Evolutionary conservation across 2,797 vertebrate species (phyloP).

Genomic region (Meda fulgida): DNA sequence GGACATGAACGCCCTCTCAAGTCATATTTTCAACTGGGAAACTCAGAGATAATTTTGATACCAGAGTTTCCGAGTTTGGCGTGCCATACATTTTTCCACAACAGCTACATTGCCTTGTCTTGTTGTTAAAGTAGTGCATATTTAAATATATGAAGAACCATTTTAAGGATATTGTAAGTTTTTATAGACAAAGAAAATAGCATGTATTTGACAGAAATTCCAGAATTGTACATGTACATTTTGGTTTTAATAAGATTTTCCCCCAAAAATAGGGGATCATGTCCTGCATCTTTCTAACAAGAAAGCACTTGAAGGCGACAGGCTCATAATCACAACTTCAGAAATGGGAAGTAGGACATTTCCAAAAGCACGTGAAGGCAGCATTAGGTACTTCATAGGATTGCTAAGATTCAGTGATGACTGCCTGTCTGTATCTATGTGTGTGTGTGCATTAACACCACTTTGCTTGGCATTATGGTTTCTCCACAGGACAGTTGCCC

Average conservation of each 20-base stretch:
- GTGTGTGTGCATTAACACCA: conserved; percentile 34
- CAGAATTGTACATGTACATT: background rate
- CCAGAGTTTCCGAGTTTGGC: too few species aligned
- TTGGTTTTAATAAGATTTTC: background rate
- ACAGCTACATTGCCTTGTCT: too few species aligned
- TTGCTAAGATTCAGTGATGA: background rate
- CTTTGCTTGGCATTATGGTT: conserved; percentile 66
- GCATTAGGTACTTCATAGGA: background rate
- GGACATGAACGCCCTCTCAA: too few species aligned
- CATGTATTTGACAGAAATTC: background rate
- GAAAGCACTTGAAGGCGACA: background rate
- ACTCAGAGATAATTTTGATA: too few species aligned
- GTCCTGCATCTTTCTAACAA: background rate
- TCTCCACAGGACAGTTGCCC: conserved; percentile 68
- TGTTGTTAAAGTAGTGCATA: too few species aligned
- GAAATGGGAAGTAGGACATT: background rate
- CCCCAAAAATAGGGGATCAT: background rate
- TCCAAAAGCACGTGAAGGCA: background rate
- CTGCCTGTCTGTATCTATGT: background rate
- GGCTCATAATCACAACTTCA: background rate
- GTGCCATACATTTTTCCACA: too few species aligned
- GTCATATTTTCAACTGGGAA: too few species aligned
- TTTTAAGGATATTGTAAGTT: background rate
- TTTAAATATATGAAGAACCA: too few species aligned
- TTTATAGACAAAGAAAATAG: background rate